phyloP scores from a whole-genome alignment of 2,113 vertebrate species.

The Atrichornis clamosus region DNA sequence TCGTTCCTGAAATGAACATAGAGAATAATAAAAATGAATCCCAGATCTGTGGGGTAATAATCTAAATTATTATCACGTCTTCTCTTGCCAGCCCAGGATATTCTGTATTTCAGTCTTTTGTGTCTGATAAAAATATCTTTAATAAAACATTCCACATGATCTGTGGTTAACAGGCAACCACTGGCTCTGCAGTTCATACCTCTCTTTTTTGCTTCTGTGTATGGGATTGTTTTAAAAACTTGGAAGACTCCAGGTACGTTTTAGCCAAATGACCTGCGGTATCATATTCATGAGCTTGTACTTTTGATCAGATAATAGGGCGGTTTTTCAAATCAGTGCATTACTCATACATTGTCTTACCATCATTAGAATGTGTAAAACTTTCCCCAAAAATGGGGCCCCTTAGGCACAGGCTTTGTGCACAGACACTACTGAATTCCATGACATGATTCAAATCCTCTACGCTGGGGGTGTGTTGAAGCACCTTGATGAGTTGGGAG shows the following conservation, averaged over 20 bases:
- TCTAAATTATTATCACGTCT: background rate
- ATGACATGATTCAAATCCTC: background rate
- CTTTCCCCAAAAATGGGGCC: background rate
- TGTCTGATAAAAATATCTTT: conserved; percentile 3
- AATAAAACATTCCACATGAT: conserved; percentile 12
- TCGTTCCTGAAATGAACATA: background rate
- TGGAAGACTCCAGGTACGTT: conserved; percentile 26
- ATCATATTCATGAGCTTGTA: conserved; percentile 55
- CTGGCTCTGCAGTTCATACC: background rate
- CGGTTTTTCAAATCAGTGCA: conserved; percentile 45
- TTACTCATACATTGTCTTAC: conserved; percentile 45
- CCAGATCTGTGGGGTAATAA: background rate
- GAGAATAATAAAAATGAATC: conserved; percentile 4
- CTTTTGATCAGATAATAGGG: conserved; percentile 55
- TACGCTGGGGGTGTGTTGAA: background rate
- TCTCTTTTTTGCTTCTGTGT: conserved; percentile 36
- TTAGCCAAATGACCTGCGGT: conserved; percentile 53
- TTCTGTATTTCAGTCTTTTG: background rate
- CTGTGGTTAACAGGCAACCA: conserved; percentile 5
- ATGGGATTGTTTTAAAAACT: conserved; percentile 30
- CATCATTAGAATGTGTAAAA: conserved; percentile 43
- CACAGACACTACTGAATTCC: background rate
- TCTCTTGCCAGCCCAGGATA: background rate
- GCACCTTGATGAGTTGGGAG: background rate
- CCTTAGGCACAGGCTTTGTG: conserved; percentile 11